Evolutionary conservation across 2,797 vertebrate species (phyloP).

Genomic region (Pseudomugil gertrudae): DNA sequence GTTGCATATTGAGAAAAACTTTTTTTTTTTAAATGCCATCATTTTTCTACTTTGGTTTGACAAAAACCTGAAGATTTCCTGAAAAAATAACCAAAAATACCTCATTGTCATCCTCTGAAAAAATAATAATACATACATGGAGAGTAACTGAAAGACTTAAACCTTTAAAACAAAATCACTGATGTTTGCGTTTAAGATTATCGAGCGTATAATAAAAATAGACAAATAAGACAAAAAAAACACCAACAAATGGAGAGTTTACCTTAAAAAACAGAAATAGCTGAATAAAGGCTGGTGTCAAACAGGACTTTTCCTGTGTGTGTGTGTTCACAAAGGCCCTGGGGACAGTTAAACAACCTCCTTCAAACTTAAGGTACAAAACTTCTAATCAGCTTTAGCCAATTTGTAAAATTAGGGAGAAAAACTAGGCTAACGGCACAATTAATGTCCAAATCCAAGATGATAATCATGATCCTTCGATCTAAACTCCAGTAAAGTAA

Average conservation of each 20-base stretch:
- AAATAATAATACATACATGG: neutral
- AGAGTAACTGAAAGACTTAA: neutral
- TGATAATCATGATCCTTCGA: slow-evolving; percentile 17
- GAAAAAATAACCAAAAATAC: neutral
- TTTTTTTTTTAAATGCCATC: no score
- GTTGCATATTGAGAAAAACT: no score
- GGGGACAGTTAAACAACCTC: slow-evolving; percentile 14
- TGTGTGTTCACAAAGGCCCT: slow-evolving; percentile 14
- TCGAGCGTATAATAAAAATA: no score
- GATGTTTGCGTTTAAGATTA: no score
- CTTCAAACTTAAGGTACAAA: slow-evolving; percentile 7
- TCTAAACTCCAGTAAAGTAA: slow-evolving; percentile 8
- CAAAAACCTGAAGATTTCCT: neutral
- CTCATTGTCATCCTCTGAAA: no score
- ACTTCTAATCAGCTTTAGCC: slow-evolving; percentile 17
- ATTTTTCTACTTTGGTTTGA: neutral
- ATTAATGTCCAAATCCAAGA: slow-evolving; percentile 17
- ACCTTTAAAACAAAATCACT: neutral
- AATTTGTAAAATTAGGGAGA: slow-evolving; percentile 5
- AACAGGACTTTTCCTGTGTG: slow-evolving; percentile 41
- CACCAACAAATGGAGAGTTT: neutral
- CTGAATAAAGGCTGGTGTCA: slow-evolving; percentile 46
- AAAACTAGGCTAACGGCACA: slow-evolving; percentile 6
- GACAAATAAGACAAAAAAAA: no score
- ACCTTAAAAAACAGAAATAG: neutral